Evolutionary conservation across 2,888 invertebrate species (phyloP).

Genomic region (Gari tellinella): DNA sequence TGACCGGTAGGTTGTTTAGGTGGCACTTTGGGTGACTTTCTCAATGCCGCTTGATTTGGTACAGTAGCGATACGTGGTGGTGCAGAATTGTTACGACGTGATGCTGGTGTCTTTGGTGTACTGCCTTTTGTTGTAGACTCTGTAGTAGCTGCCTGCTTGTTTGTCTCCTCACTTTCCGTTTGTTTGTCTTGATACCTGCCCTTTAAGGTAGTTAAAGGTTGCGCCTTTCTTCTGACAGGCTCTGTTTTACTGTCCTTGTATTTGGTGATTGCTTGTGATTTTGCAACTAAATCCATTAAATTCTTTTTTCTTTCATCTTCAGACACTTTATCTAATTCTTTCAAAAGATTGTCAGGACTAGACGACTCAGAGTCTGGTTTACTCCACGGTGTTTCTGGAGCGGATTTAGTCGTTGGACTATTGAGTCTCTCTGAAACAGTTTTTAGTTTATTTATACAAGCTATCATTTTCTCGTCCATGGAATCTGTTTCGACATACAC

Average conservation of each 20-base stretch:
- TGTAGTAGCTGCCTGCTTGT: slow-evolving; percentile 64
- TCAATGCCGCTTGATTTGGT: slow-evolving; percentile 65
- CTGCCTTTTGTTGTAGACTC: slow-evolving; percentile 51
- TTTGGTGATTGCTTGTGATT: slow-evolving; percentile 65
- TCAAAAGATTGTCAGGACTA: slow-evolving; percentile 33
- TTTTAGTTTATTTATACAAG: slow-evolving; percentile 81
- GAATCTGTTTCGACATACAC: slow-evolving; percentile 71
- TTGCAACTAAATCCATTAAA: slow-evolving; percentile 64
- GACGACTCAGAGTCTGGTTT: slow-evolving; percentile 15
- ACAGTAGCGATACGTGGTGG: slow-evolving; percentile 78
- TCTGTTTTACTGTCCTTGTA: slow-evolving; percentile 51
- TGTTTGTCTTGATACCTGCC: slow-evolving; percentile 56
- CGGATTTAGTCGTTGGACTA: slow-evolving; percentile 72
- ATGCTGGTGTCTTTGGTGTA: slow-evolving; percentile 52
- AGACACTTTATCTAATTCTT: slow-evolving; percentile 37
- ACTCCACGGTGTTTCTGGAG: slow-evolving; percentile 60
- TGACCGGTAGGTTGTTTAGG: neutral
- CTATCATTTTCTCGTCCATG: slow-evolving; percentile 78
- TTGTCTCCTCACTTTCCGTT: slow-evolving; percentile 41
- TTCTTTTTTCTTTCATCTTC: slow-evolving; percentile 66
- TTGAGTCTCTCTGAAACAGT: slow-evolving; percentile 80
- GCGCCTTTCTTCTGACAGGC: slow-evolving; percentile 72
- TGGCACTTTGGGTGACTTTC: slow-evolving; percentile 32
- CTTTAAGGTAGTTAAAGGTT: slow-evolving; percentile 78
- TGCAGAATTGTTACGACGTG: slow-evolving; percentile 73